Conservation (phyloP, 2,888 invertebrate species). For the Dasysyrphus tricinctus region DNA sequence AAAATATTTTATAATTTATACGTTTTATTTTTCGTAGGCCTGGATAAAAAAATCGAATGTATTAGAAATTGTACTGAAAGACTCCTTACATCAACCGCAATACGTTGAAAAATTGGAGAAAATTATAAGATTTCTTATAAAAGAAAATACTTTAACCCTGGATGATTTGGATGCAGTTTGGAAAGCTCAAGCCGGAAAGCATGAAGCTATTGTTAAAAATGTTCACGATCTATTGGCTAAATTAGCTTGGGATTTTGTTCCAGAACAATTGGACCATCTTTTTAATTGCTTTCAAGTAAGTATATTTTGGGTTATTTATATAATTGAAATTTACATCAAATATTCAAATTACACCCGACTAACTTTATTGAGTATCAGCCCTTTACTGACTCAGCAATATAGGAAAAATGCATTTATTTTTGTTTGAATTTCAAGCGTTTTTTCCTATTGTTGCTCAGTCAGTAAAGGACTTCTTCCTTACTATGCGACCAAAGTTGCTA, state of each 20-base stretch:
- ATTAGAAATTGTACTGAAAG: conserved; percentile 96
- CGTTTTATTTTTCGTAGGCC: conserved; percentile 85
- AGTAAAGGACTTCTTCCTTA: too few relatives aligned
- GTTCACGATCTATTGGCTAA: conserved; percentile 98
- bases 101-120: conserved; percentile 99
- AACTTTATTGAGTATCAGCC: too few relatives aligned
- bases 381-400: too few relatives aligned
- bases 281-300: conserved; percentile 97
- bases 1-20: conserved; percentile 4
- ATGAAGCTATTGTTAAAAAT: conserved; percentile 99
- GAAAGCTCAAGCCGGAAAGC: conserved; percentile 98
- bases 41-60: conserved; percentile 99
- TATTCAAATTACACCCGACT: too few relatives aligned
- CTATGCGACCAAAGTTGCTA: too few relatives aligned
- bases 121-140: conserved; percentile 98
- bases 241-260: conserved; percentile 98
- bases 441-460: too few relatives aligned
- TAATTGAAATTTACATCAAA: neutral
- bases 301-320: conserved; percentile 9
- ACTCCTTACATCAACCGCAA: conserved; percentile 98
- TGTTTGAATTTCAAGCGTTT: too few relatives aligned
- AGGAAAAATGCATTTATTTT: too few relatives aligned
- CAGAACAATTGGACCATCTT: conserved; percentile 97
- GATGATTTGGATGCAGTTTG: conserved; percentile 97
- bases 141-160: conserved; percentile 93